Evolutionary conservation across 2,113 vertebrate species (phyloP), one percentile per base, ranked within the genome.

Genomic region (Scortum barcoo): DNA sequence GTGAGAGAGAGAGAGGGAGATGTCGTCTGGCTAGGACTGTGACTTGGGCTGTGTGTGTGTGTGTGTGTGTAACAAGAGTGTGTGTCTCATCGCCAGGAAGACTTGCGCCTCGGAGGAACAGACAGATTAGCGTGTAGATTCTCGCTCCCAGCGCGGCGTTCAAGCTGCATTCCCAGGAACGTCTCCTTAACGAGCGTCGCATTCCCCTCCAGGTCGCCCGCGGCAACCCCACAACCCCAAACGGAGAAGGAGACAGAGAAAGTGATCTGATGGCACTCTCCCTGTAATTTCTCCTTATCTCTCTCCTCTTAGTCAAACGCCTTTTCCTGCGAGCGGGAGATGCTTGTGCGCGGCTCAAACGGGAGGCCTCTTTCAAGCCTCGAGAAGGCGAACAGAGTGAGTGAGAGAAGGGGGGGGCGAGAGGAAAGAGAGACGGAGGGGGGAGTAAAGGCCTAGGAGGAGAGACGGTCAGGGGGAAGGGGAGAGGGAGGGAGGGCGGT

Each of bases 81-180:
- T 65, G 80, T 58, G 60, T 79, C 70, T 79, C 84, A 24, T 66
- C 2, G 80, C 89, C 90, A 89, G 84, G 73, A 93, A 91, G 92
- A 90, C 79, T 82, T 73, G 58, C 74, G 70, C 93, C 89, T 93
- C 56, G 57, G 87, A 93, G 92, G 89, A 93, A 92, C 85, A 93
- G 86, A 91, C 93, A 91, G 93, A 94, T 94, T 93, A 93, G 87
- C n/a, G 82, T 60, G 75, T 80, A 69, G 69, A 77, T 70, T 83
- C 78, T 86, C 11, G 87, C 93, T 93, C 85, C 85, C 88, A 91
- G 90, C 68, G 8, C 50, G 44, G n/a, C 69, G 8, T 62, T 93
- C 85, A 78, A 83, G 84, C 76, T 62, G 78, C 86, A 89, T 93
- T 90, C 91, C 87, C 73, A 81, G 78, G 90, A 91, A 89, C 48